phyloP scores from a whole-genome alignment of 2,888 invertebrate genomes.

The Pristionchus entomophagus region DNA sequence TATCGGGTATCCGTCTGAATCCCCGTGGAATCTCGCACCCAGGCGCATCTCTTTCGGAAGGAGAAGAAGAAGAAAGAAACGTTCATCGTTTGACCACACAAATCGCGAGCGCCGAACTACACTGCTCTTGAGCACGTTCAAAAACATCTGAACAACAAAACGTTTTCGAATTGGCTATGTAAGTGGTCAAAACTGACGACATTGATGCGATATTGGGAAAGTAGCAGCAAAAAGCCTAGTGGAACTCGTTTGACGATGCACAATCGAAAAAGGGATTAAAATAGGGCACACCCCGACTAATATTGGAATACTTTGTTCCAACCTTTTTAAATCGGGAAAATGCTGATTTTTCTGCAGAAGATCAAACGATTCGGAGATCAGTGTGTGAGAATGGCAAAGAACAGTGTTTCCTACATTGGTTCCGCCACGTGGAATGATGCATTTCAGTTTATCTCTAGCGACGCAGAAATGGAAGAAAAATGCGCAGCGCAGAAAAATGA shows the following conservation, averaged over 20 bases:
- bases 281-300: background rate
- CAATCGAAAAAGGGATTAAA: background rate
- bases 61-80: too few relatives aligned
- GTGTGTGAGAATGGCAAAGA: background rate
- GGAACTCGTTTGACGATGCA: slow-evolving; percentile 16
- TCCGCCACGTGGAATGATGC: slow-evolving; percentile 6
- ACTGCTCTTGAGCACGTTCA: background rate
- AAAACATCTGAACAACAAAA: background rate
- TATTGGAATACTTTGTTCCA: background rate
- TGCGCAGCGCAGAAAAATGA: slow-evolving; percentile 25
- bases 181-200: slow-evolving; percentile 26
- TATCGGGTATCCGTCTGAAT: background rate
- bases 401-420: background rate
- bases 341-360: background rate
- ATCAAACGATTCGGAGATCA: slow-evolving; percentile 29
- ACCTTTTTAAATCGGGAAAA: slow-evolving; percentile 5
- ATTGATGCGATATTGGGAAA: slow-evolving; percentile 11
- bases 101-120: background rate
- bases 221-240: background rate
- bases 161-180: background rate
- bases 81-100: background rate
- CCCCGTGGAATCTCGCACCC: background rate
- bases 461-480: too few relatives aligned
- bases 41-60: background rate
- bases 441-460: background rate